These are phyloP conservation scores for Pseudeuparius sepicola DNA, from an alignment of 2,888 invertebrate species.

Conservation along the genomic window DNA sequence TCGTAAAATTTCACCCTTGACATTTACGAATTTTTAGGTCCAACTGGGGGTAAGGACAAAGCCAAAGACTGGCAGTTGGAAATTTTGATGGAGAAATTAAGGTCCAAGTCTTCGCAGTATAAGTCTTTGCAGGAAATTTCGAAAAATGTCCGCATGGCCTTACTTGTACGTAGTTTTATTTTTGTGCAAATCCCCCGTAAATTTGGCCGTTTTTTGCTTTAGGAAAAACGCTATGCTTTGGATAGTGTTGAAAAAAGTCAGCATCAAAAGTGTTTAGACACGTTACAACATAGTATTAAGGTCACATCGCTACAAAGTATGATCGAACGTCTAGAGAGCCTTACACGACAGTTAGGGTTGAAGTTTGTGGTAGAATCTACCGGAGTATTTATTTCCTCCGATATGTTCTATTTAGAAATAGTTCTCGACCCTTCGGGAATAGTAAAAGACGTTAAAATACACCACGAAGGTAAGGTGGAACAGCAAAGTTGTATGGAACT, in stretches of 20 bases:
- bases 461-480: constrained; percentile 80
- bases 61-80: constrained; percentile 72
- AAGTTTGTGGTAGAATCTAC: constrained; percentile 80
- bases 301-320: constrained; percentile 85
- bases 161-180: constrained; percentile 49
- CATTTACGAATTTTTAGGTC: too few species aligned
- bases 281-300: constrained; percentile 87
- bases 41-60: constrained; percentile 48
- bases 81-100: constrained; percentile 83
- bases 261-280: constrained; percentile 83
- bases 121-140: constrained; percentile 79
- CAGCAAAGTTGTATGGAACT: constrained; percentile 84
- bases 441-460: constrained; percentile 83
- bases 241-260: constrained; percentile 78
- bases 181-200: neutral
- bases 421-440: constrained; percentile 72
- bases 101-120: constrained; percentile 71
- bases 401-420: constrained; percentile 94
- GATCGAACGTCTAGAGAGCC: constrained; percentile 83
- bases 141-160: constrained; percentile 77
- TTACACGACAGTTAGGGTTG: constrained; percentile 80
- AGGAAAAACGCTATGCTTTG: constrained; percentile 84
- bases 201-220: constrained; percentile 24
- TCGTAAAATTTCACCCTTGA: too few species aligned
- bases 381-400: constrained; percentile 83